Evolutionary conservation across 1,140 invertebrate species (phyloP).

Genomic region (Cydia amplana): DNA sequence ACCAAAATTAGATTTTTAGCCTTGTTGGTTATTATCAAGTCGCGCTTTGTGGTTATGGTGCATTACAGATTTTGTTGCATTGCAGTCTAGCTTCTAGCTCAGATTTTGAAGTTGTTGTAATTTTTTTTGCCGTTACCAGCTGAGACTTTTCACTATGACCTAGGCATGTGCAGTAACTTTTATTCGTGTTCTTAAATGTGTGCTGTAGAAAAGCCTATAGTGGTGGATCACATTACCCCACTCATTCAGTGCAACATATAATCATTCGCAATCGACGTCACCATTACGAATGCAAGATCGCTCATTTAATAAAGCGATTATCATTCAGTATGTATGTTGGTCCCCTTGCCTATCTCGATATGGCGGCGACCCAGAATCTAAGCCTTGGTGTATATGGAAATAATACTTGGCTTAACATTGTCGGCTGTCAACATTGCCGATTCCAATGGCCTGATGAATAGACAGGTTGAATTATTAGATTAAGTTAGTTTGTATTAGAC

Average conservation of each 20-base stretch:
- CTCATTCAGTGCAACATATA: not conserved
- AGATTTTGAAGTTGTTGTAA: too few relatives aligned
- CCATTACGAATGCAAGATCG: not conserved
- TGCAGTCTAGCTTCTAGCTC: too few relatives aligned
- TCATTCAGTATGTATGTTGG: constrained; percentile 8
- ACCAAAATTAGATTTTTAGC: too few relatives aligned
- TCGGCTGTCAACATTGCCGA: not conserved
- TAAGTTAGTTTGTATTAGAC: constrained; percentile 3
- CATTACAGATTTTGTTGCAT: too few relatives aligned
- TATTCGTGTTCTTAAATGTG: not conserved
- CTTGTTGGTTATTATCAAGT: too few relatives aligned
- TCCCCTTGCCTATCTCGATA: constrained; percentile 5
- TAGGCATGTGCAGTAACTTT: not conserved
- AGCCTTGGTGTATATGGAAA: constrained; percentile 16
- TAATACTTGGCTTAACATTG: not conserved
- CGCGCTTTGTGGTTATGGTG: too few relatives aligned
- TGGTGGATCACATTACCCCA: not conserved
- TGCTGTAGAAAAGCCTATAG: not conserved
- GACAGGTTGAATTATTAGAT: constrained; percentile 2
- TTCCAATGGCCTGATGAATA: not conserved
- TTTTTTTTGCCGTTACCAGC: too few relatives aligned
- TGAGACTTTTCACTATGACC: too few relatives aligned
- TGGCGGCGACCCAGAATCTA: not conserved
- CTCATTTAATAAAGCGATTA: constrained; percentile 15
- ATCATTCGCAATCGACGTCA: not conserved